Base-by-base conservation (phyloP, 2,113 vertebrate species). In the Hylia prasina region DNA sequence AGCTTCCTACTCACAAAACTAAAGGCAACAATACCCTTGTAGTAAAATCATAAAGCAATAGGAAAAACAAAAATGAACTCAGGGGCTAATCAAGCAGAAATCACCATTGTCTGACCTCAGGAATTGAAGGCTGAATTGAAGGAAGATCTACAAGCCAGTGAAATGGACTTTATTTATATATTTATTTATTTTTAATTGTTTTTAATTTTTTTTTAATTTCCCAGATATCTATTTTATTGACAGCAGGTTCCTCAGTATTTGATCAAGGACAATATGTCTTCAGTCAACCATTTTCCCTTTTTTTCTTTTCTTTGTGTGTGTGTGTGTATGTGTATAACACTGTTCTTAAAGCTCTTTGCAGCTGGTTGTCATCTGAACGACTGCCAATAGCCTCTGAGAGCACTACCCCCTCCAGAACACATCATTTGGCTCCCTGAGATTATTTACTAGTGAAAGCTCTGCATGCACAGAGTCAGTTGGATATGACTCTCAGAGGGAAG, bases 321-420 rank as follows among this genome's bases (percentile, higher is more conserved):
- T 64, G 33, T 82, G 27, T 85, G 37, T 86, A 24, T 96, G 93
- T 94, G 93, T 97, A 68, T 94, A 94, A 86, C 95, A 93, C 86
- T 97, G 90, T 97, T 97, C 97, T 97, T 97, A 96, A 97, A 96
- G 96, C 96, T 96, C 87, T 97, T 86, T 97, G 97, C 97, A 98
- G 97, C 98, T 98, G 98, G 96, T 96, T 97, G 96, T 96, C 89
- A 89, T 95, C 94, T 93, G 97, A 97, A 96, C 0, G 18, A 75
- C 97, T 98, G 97, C 98, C 98, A 98, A 80, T 76, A 94, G 94
- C 96, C 96, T 95, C 94, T 3, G 44, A 96, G 96, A 96, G 96
- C 80, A 33, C 95, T 94, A 88, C 91, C 96, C 91, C 66, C 24
- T 91, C 68, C 86, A 78, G 92, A 48, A 89, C 83, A 57, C 85